Evolutionary conservation across 2,888 invertebrate species (phyloP).

Genomic region (Acanthococcus lagerstroemiae): DNA sequence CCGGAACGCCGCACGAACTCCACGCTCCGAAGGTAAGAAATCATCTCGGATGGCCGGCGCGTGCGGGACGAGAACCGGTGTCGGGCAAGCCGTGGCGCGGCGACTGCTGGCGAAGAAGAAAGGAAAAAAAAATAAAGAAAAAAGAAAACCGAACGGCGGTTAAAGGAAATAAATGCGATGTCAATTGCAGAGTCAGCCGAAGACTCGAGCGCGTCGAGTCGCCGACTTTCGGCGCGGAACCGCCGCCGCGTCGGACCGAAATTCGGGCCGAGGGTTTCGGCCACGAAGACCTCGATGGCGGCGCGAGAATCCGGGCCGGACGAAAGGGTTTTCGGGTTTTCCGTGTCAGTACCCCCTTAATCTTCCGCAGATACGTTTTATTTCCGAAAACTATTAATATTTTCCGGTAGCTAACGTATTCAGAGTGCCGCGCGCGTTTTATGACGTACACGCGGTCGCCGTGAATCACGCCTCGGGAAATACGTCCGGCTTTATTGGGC

Average conservation of each 20-base stretch:
- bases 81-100: constrained; percentile 4
- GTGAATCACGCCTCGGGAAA: too few relatives aligned
- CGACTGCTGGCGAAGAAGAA: constrained; percentile 17
- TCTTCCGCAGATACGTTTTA: too few relatives aligned
- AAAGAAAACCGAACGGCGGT: constrained; percentile 19
- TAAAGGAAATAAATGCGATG: constrained; percentile 25
- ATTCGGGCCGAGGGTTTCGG: constrained; percentile 18
- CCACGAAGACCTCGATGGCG: constrained; percentile 3
- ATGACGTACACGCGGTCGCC: too few relatives aligned
- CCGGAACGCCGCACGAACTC: too few relatives aligned
- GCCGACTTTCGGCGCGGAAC: not conserved
- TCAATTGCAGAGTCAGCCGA: constrained; percentile 26
- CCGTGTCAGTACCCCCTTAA: constrained; percentile 22
- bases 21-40: constrained; percentile 18
- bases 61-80: too few relatives aligned
- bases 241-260: not conserved
- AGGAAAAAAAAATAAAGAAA: constrained; percentile 22
- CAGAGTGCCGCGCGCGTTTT: too few relatives aligned
- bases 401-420: too few relatives aligned
- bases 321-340: constrained; percentile 16
- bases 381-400: too few relatives aligned
- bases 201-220: constrained; percentile 19
- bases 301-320: constrained; percentile 1
- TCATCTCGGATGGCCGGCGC: constrained; percentile 5
- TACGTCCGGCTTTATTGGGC: too few relatives aligned